phyloP scores from a whole-genome alignment of 2,113 vertebrate species.

The Bothrops jararaca region DNA sequence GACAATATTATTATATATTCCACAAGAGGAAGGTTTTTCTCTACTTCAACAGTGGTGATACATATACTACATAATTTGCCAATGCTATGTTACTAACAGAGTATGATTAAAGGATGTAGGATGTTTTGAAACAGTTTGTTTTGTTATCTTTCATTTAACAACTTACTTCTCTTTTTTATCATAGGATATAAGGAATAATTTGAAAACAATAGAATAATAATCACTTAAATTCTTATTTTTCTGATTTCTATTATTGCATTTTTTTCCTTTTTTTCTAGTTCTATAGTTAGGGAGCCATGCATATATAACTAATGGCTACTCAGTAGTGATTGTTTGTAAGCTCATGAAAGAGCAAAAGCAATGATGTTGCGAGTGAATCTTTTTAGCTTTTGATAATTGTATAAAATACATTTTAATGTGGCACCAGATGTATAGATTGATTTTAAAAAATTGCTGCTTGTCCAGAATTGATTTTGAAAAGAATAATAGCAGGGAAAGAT shows the following conservation, averaged over 20 bases:
- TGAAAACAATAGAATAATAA: constrained; percentile 53
- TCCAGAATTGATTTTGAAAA: not conserved
- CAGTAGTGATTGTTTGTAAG: not conserved
- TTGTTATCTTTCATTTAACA: constrained; percentile 68
- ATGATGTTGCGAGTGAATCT: not conserved
- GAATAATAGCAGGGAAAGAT: not conserved
- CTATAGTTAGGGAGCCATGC: not conserved
- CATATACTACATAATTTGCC: constrained; percentile 66
- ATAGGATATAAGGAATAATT: constrained; percentile 57
- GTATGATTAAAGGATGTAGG: constrained; percentile 63
- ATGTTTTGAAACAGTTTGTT: constrained; percentile 59
- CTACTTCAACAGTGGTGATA: constrained; percentile 58
- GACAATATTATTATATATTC: constrained; percentile 28
- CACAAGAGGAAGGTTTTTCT: constrained; percentile 59
- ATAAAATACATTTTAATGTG: not conserved
- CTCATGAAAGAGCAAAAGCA: not conserved
- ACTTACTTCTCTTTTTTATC: constrained; percentile 58
- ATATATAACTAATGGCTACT: not conserved
- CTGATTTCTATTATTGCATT: constrained; percentile 48
- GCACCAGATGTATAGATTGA: not conserved
- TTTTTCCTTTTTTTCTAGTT: constrained; percentile 14
- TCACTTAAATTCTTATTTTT: constrained; percentile 38
- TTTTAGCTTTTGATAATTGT: not conserved
- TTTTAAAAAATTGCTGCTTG: not conserved
- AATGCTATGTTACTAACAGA: constrained; percentile 57